phyloP scores from a whole-genome alignment of 1,140 invertebrate genomes.

The Mya arenaria region DNA sequence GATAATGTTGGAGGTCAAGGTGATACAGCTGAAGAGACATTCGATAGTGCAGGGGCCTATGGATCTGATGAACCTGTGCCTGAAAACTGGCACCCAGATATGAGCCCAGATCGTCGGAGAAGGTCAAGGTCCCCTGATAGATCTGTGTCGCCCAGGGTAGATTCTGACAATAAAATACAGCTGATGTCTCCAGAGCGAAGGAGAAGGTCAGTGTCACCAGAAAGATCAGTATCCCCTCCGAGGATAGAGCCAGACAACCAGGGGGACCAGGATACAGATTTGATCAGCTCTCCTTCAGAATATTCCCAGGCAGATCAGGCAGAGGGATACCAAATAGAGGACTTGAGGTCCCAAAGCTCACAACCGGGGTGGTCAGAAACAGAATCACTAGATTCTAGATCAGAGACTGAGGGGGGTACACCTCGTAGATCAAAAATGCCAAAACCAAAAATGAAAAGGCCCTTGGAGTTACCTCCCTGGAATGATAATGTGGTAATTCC shows the following conservation, averaged over 20 bases:
- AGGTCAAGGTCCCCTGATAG: slow-evolving; percentile 48
- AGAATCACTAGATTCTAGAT: slow-evolving; percentile 26
- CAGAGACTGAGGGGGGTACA: not conserved
- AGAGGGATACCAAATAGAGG: not conserved
- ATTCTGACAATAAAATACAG: not conserved
- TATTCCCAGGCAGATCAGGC: not conserved
- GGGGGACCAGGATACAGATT: slow-evolving; percentile 10
- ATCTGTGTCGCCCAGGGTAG: slow-evolving; percentile 29
- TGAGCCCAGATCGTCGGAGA: slow-evolving; percentile 42
- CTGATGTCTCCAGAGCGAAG: not conserved
- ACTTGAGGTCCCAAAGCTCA: slow-evolving; percentile 25
- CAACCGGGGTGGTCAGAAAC: slow-evolving; percentile 17
- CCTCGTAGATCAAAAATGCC: slow-evolving; percentile 20
- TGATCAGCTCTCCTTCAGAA: slow-evolving; percentile 31
- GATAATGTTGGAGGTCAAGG: slow-evolving; percentile 1
- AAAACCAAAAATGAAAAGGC: slow-evolving; percentile 40
- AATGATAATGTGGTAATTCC: slow-evolving; percentile 54
- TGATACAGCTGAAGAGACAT: not conserved
- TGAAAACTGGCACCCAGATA: slow-evolving; percentile 43
- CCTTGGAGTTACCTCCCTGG: slow-evolving; percentile 50
- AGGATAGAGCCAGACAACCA: not conserved
- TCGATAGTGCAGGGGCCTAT: slow-evolving; percentile 10
- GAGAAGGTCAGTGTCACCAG: not conserved
- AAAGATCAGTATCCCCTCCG: not conserved
- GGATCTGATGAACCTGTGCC: slow-evolving; percentile 16